Evolutionary conservation across 2,797 vertebrate species (phyloP), one percentile per base, ranked within the genome.

Genomic region (Tenualosa ilisha): DNA sequence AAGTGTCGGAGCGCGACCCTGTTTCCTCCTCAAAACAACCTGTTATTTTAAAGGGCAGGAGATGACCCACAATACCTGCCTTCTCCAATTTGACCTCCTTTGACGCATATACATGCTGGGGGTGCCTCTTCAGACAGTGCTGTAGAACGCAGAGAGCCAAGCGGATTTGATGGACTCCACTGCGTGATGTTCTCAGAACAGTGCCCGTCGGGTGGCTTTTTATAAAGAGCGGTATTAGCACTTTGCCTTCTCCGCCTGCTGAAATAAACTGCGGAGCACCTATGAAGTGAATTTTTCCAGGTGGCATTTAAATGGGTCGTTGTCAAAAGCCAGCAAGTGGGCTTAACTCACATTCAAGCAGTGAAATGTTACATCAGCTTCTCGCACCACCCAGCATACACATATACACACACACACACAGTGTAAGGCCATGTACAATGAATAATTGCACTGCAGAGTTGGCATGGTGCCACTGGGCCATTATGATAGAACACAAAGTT

Each of bases 341-440:
- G 13, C 24, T 68, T 13, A 13, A 12, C 8, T 24, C 61, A 65
- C 8, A 9, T 31, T 63, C 22, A 59, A 8, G 15, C 26, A 86
- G 53, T 75, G 81, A 59, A 79, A 86, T 59, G 82, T 82, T 85
- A 85, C 68, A 83, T 15, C 31, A 83, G 85, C 79, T 82, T 46
- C 56, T n/a, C 24, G 3, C 63, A 12, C 63, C 26, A 7, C 24
- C 24, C 46, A 46, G 46, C 46, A 46, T 12, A 17, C 54, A 17
- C 54, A 56, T 20, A 65, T 24, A 65, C 61, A 65, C 61, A 65
- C n/a, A 65, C 61, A 65, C 24, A 31, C 24, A 65, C 13, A 54
- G 3, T 59, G 7, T 61, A 31, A 65, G 63, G 65, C 26, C 24
- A 68, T 68, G 65, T 37, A 68, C 24, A 65, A 31, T 26, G 11